Conservation (phyloP, 2,113 vertebrate species). For the Pseudonaja textilis region DNA sequence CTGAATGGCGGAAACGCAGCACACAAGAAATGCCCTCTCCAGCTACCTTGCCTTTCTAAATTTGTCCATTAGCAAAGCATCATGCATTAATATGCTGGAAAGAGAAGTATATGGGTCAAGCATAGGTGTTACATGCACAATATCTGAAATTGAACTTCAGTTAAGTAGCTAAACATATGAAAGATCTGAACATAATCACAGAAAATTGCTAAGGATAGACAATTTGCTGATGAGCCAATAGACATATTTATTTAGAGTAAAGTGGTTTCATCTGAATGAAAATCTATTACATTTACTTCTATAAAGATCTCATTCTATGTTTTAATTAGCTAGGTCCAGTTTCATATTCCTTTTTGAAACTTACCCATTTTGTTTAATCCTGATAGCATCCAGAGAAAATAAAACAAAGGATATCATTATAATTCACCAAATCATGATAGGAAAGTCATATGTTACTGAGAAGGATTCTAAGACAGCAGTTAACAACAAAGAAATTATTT, state of each 20-base stretch:
- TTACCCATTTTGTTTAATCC: constrained; percentile 85
- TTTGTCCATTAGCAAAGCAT: not conserved
- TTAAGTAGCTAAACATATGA: not conserved
- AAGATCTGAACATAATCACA: not conserved
- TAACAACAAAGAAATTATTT: not conserved
- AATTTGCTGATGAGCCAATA: not conserved
- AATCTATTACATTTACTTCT: not conserved
- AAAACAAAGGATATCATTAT: constrained; percentile 38
- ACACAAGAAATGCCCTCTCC: too few species aligned
- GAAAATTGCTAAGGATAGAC: too few species aligned
- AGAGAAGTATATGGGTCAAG: not conserved
- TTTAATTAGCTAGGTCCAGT: not conserved
- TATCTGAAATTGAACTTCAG: not conserved
- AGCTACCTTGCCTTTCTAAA: not conserved
- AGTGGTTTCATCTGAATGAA: constrained; percentile 14
- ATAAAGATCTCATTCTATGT: constrained; percentile 35
- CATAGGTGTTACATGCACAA: not conserved
- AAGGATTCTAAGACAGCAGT: not conserved
- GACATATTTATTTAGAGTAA: not conserved
- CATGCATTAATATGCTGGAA: not conserved
- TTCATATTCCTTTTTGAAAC: constrained; percentile 54
- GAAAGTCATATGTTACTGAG: not conserved
- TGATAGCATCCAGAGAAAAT: constrained; percentile 72
- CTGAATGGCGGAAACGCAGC: not conserved
- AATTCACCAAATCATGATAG: constrained; percentile 3